A percentile compares a stretch with the other conserved stretches of the same genome.
These are phyloP conservation scores for Chitala chitala DNA, from an alignment of 2,113 vertebrate species.

Conservation along the genomic window DNA sequence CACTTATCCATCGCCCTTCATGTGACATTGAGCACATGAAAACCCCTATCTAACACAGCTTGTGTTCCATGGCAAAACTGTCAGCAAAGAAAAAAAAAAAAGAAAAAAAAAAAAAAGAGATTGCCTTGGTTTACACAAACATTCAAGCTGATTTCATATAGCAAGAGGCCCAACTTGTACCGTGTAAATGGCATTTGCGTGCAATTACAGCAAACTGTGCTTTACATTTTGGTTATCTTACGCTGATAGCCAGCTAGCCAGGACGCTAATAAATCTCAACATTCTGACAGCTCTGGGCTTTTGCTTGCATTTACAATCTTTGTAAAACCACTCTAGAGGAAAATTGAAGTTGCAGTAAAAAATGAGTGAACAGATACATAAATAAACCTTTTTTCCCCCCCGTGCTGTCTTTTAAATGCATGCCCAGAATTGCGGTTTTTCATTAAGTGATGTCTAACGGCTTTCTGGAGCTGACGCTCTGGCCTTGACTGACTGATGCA, in stretches of 20 bases:
- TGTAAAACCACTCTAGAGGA: constrained; percentile 69
- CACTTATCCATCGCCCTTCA: constrained; percentile 29
- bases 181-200: not conserved
- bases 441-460: constrained; percentile 66
- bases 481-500: constrained; percentile 29
- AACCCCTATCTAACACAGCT: not conserved
- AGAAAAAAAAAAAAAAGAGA: constrained; percentile 30
- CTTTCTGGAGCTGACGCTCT: constrained; percentile 46
- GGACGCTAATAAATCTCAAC: constrained; percentile 60
- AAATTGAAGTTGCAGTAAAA: constrained; percentile 69
- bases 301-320: constrained; percentile 67
- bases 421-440: constrained; percentile 63
- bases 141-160: constrained; percentile 44
- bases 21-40: constrained; percentile 33
- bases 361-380: constrained; percentile 67
- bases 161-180: constrained; percentile 11
- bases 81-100: constrained; percentile 30
- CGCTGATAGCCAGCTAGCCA: constrained; percentile 58
- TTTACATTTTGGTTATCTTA: constrained; percentile 60
- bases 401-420: constrained; percentile 61
- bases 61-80: constrained; percentile 13
- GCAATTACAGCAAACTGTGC: constrained; percentile 51
- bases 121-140: constrained; percentile 46
- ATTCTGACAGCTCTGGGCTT: constrained; percentile 52
- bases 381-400: constrained; percentile 59